phyloP scores from a whole-genome alignment of 2,888 invertebrate species.

The Troides oblongomaculatus region DNA sequence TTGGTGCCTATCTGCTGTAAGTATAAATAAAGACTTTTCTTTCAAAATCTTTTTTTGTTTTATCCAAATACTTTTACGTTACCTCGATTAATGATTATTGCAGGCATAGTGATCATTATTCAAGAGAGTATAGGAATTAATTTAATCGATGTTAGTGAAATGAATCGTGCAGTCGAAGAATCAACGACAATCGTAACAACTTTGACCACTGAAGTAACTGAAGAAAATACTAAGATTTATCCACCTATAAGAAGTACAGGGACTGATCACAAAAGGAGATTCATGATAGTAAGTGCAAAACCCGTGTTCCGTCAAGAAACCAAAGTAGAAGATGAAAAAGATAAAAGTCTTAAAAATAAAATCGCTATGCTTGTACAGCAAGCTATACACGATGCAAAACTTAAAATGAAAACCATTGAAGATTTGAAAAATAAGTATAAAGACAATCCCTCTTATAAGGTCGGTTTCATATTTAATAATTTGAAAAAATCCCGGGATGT shows the following conservation, averaged over 20 bases:
- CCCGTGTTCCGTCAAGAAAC: conserved; percentile 19
- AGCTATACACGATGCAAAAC: conserved; percentile 55
- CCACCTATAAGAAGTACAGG: conserved; percentile 4
- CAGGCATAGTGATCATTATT: conserved; percentile 37
- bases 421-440: conserved; percentile 45
- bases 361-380: conserved; percentile 57
- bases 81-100: conserved; percentile 6
- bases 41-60: not conserved
- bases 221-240: conserved; percentile 1
- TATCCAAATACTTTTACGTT: not conserved
- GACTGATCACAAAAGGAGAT: conserved; percentile 17
- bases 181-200: not conserved
- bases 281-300: conserved; percentile 15
- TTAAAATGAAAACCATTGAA: conserved; percentile 48
- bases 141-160: conserved; percentile 40
- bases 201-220: not conserved
- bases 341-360: conserved; percentile 55
- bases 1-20: conserved; percentile 41
- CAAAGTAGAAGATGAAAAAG: conserved; percentile 44
- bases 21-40: conserved; percentile 32
- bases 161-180: conserved; percentile 22
- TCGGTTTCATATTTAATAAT: conserved; percentile 62
- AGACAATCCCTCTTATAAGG: conserved; percentile 49
- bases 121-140: conserved; percentile 38
- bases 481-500: conserved; percentile 61